These are phyloP conservation scores for Pteromalus puparum DNA, from an alignment of 1,140 invertebrate species.

Conservation along the genomic window DNA sequence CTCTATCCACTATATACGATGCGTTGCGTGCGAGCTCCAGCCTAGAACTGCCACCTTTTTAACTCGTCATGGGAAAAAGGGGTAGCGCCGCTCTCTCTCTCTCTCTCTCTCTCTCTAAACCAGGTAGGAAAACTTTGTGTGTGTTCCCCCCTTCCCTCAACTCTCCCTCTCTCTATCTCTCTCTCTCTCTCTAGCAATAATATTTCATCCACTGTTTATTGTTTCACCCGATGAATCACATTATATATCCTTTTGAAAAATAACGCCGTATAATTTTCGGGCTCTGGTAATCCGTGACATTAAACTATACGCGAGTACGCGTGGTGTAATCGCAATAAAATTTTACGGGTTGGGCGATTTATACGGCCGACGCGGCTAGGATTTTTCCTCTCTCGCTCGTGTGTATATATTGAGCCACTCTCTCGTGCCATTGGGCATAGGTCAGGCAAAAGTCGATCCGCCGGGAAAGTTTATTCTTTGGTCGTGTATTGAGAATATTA, in stretches of 20 bases:
- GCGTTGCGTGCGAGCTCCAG: slow-evolving; percentile 69
- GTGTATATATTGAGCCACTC: not conserved
- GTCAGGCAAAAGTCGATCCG: slow-evolving; percentile 62
- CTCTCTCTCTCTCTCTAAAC: too few relatives aligned
- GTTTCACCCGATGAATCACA: not conserved
- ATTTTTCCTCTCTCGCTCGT: slow-evolving; percentile 21
- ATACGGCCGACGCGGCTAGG: slow-evolving; percentile 16
- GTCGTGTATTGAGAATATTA: too few relatives aligned
- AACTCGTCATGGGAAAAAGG: slow-evolving; percentile 59
- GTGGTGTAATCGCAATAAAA: slow-evolving; percentile 52
- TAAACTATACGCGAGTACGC: not conserved
- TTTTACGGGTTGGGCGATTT: slow-evolving; percentile 49
- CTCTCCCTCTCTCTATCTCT: not conserved
- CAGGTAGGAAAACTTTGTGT: slow-evolving; percentile 35
- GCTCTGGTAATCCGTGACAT: slow-evolving; percentile 29
- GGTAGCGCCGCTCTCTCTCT: slow-evolving; percentile 59
- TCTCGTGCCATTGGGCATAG: slow-evolving; percentile 72
- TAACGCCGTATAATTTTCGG: not conserved
- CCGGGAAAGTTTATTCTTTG: too few relatives aligned
- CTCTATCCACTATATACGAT: slow-evolving; percentile 54
- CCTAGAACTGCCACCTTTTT: slow-evolving; percentile 70
- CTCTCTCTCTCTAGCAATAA: not conserved
- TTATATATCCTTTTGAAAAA: not conserved
- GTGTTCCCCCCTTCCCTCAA: slow-evolving; percentile 2
- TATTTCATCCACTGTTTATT: slow-evolving; percentile 9